Base-by-base conservation (phyloP, 1,140 invertebrate species). In the Panonychus citri region DNA sequence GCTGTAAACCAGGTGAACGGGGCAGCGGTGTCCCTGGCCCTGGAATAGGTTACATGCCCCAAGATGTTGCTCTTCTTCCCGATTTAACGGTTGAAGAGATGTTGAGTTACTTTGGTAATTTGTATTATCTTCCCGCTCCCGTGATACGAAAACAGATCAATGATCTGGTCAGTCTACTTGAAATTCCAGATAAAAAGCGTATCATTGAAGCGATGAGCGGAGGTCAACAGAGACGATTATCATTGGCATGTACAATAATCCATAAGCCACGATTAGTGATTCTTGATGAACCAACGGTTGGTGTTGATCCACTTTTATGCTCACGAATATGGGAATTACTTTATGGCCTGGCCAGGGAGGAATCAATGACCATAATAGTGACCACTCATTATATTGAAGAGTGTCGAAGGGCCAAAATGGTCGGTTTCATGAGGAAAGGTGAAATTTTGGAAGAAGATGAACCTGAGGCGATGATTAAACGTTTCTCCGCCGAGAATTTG, bases 321-420 rank as follows among this genome's bases (percentile, higher is more conserved):
- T 81, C 89, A 67, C 84, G 77, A 30, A 89, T 91, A 63, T 91
- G 85, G 85, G 81, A 84, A 62, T 84, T 90, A 65, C 70, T 90
- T 63, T 78, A 86, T 27, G 77, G 81, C 64, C 81, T 90, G 61
- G 82, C 82, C 60, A 78, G 12, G 10, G 40, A 78, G 70, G 79
- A 80, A 55, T 77, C 78, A 24, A 49, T 28, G 30, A 61, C 54
- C 8, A 67, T 71, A 25, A 67, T 71, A 24, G 66, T 71, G 26
- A 71, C 70, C 15, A 71, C 70, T 24, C 70, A 71, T 60, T 71
- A 71, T 58, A 69, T 71, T 39, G 70, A 71, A 62, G 70, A 71
- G 57, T 68, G 69, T 3, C 57, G 65, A 42, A 63, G 68, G 54
- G 64, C 65, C 15, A 58, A 68, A 51, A 64, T 58, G 59, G 68